Evolutionary conservation across 2,888 invertebrate genomes (phyloP).

Genomic region (Nephrocerus scutellatus): DNA sequence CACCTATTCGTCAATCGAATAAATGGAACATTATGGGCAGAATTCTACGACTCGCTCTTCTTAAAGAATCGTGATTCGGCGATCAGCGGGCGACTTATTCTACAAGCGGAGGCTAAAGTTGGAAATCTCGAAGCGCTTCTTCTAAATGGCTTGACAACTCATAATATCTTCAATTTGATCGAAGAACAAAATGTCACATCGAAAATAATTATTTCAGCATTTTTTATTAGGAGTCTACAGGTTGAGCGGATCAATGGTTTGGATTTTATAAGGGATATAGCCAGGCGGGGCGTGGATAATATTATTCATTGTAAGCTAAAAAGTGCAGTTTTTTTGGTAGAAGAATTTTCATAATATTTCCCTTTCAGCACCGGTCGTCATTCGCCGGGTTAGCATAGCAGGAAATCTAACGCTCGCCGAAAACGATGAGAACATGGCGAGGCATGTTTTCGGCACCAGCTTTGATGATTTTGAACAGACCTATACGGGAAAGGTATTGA

Average conservation of each 20-base stretch:
- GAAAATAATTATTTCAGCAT: constrained; percentile 32
- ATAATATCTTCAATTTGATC: constrained; percentile 34
- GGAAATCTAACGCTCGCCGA: constrained; percentile 29
- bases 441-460: constrained; percentile 22
- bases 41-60: constrained; percentile 33
- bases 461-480: constrained; percentile 30
- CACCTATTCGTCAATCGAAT: constrained; percentile 28
- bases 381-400: constrained; percentile 31
- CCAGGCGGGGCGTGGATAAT: constrained; percentile 30
- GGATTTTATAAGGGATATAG: constrained; percentile 37
- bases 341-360: too few species aligned
- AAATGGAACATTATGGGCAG: constrained; percentile 33
- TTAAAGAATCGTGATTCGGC: constrained; percentile 33
- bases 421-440: constrained; percentile 16
- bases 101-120: constrained; percentile 29
- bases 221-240: constrained; percentile 29
- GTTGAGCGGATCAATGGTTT: constrained; percentile 33
- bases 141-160: constrained; percentile 33
- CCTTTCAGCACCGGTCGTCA: constrained; percentile 35
- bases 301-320: constrained; percentile 34
- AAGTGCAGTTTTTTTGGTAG: too few species aligned
- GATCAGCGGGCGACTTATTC: constrained; percentile 32
- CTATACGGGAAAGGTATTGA: constrained; percentile 33
- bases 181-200: constrained; percentile 33
- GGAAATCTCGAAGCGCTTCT: constrained; percentile 23